Evolutionary conservation across 2,113 vertebrate genomes (phyloP).

Genomic region (Conger conger): DNA sequence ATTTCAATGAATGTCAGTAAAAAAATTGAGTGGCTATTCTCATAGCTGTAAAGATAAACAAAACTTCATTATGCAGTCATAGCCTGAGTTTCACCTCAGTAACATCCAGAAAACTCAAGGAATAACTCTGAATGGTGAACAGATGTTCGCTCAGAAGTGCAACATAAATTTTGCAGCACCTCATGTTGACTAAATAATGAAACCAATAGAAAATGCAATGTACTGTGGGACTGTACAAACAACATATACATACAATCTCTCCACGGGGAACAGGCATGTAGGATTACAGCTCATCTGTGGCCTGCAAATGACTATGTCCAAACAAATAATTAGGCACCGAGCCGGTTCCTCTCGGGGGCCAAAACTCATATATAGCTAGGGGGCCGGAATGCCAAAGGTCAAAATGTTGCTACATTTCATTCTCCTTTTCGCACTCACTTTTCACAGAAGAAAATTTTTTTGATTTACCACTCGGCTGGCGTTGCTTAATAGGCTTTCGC

Average conservation of each 20-base stretch:
- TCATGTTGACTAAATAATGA: neutral
- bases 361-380: neutral
- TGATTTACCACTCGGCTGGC: slow-evolving; percentile 10
- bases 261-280: neutral
- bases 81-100: neutral
- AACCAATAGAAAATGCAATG: neutral
- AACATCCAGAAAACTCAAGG: neutral
- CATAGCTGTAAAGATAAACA: neutral
- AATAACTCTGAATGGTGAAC: no score
- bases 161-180: no score
- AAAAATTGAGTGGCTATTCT: neutral
- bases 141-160: no score
- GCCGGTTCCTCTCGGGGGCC: neutral
- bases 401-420: slow-evolving; percentile 18
- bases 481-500: neutral
- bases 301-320: neutral
- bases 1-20: no score
- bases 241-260: neutral
- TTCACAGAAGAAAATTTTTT: neutral
- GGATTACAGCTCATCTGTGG: neutral
- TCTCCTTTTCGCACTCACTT: slow-evolving; percentile 11
- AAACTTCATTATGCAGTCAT: neutral
- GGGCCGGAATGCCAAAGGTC: neutral
- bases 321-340: neutral
- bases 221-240: neutral